Conservation (phyloP, 2,888 invertebrate species). For the Lottia scabra region DNA sequence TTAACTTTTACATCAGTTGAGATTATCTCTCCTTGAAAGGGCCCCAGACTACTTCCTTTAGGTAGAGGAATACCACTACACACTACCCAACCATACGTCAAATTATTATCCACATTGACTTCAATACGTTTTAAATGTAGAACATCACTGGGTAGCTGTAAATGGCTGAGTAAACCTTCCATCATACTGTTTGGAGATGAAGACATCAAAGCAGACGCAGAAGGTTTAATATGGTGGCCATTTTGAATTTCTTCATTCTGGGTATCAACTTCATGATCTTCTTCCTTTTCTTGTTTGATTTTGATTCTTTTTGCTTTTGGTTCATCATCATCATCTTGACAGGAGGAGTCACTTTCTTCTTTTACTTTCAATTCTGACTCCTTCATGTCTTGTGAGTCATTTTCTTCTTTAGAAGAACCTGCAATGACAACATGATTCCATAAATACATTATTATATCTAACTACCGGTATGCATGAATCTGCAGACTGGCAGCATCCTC, state of each 20-base stretch:
- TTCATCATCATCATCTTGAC: neutral
- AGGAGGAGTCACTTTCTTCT: too few relatives aligned
- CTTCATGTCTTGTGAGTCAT: too few relatives aligned
- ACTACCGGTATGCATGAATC: too few relatives aligned
- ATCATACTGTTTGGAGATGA: slow-evolving; percentile 8
- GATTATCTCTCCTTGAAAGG: slow-evolving; percentile 53
- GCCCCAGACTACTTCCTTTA: slow-evolving; percentile 56
- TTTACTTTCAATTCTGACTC: too few relatives aligned
- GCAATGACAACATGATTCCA: too few relatives aligned
- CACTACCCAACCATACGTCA: slow-evolving; percentile 51
- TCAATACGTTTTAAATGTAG: slow-evolving; percentile 50
- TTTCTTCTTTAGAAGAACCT: too few relatives aligned
- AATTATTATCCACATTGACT: slow-evolving; percentile 44
- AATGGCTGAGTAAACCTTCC: slow-evolving; percentile 39
- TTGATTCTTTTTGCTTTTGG: neutral
- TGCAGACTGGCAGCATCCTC: too few relatives aligned
- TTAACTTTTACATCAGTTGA: slow-evolving; percentile 46
- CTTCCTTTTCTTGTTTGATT: neutral
- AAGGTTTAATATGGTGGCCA: neutral
- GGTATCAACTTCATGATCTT: neutral
- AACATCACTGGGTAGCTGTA: slow-evolving; percentile 53
- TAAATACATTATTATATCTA: too few relatives aligned
- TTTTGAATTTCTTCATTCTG: neutral
- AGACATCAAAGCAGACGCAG: neutral
- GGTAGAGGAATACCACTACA: slow-evolving; percentile 50